Base-by-base conservation (phyloP, 2,888 invertebrate genomes). In the Leptodirus hochenwartii region DNA sequence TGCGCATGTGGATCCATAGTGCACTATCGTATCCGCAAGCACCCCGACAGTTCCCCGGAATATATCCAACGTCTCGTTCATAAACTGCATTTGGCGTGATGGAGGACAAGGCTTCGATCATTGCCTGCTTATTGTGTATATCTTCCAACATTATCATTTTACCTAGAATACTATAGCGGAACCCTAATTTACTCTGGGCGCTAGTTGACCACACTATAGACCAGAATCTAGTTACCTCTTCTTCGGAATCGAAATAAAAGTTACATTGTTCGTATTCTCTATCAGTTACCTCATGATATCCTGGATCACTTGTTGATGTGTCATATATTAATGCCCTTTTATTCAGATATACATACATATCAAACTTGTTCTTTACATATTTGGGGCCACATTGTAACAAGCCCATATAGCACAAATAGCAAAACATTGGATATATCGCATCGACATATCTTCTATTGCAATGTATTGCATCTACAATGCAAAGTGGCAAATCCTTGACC, bases 1-100 rank as follows among this genome's bases (percentile, higher is more conserved):
- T 58, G 34, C 65, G 64, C 3, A 71, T 48, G 43, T 73, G 72
- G 1, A 69, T 54, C 54, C 69, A 80, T 12, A 80, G 54, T 1
- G 66, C 58, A 0, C 78, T 73, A 47, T 80, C 76, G 1, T 78
- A 54, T 1, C 82, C 80, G 9, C 66, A 77, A 1, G 79, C 77
- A 2, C 78, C 79, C 31, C 61, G 54, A 4, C 58, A 58, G 54
- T 84, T 79, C 0, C 84, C 84, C 0, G 80, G 80, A 17, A 77
- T 54, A 4, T 53, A 45, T 0, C 75, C 76, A 4, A 41, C 50
- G 41, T 76, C 74, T 23, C 53, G 45, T 5, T 45, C 42, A 0
- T 43, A 15, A 2, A 66, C 63, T 34, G 62, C 59, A 2, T 59
- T 51, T 0, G 59, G 49, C 2, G 47, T 44, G 30, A 57, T 56